These are phyloP conservation scores for Hipposideros larvatus DNA, from an alignment of 2,797 vertebrate species.

Conservation along the genomic window DNA sequence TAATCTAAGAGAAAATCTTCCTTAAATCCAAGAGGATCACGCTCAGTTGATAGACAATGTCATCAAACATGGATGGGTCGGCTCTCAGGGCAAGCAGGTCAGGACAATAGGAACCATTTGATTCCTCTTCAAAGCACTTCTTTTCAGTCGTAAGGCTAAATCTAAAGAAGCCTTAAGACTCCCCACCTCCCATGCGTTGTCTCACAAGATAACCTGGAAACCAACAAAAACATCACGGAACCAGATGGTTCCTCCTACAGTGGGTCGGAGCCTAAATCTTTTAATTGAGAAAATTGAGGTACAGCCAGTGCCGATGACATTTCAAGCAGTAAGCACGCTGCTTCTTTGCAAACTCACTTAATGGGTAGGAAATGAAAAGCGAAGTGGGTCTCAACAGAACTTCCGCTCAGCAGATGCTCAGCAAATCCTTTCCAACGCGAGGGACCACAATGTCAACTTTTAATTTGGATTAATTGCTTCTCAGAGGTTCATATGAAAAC, in stretches of 20 bases:
- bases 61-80: background rate
- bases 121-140: background rate
- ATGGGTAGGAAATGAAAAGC: background rate
- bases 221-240: background rate
- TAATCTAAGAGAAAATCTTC: background rate
- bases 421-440: background rate
- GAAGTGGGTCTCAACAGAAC: background rate
- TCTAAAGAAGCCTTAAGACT: background rate
- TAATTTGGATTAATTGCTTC: conserved; percentile 35
- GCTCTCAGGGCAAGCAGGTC: background rate
- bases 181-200: background rate
- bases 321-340: background rate
- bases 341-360: background rate
- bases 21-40: background rate
- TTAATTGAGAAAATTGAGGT: conserved; percentile 20
- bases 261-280: background rate
- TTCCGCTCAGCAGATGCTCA: background rate
- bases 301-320: background rate
- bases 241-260: background rate
- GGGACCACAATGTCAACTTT: background rate
- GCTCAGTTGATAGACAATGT: background rate
- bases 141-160: background rate
- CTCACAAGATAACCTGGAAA: background rate
- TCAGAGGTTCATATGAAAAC: background rate
- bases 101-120: background rate